These are phyloP conservation scores for Xiphophorus couchianus DNA, from an alignment of 2,113 vertebrate species.

Conservation along the genomic window DNA sequence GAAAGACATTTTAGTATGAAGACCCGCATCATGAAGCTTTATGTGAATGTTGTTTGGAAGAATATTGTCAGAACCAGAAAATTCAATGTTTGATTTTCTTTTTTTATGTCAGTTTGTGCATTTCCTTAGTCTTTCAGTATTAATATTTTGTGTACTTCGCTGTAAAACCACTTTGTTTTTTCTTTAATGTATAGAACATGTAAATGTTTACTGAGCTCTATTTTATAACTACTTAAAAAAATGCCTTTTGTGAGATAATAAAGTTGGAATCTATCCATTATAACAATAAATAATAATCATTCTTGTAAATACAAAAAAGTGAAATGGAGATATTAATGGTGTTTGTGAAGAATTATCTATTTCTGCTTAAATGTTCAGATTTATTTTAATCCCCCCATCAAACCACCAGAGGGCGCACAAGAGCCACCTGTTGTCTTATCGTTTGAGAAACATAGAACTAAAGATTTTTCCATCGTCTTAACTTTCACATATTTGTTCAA, in stretches of 20 bases:
- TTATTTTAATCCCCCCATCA: too few species aligned
- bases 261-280: slow-evolving; percentile 43
- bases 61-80: background rate
- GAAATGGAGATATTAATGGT: too few species aligned
- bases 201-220: slow-evolving; percentile 36
- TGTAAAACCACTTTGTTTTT: slow-evolving; percentile 2
- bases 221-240: slow-evolving; percentile 63
- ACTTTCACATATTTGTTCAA: too few species aligned
- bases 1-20: slow-evolving; percentile 16
- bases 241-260: slow-evolving; percentile 68
- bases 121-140: slow-evolving; percentile 19
- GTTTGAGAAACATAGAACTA: too few species aligned
- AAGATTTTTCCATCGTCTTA: too few species aligned
- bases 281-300: background rate
- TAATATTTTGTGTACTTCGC: slow-evolving; percentile 24
- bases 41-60: slow-evolving; percentile 36
- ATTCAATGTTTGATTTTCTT: background rate
- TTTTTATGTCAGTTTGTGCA: background rate
- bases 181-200: slow-evolving; percentile 25
- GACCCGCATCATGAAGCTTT: background rate
- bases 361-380: too few species aligned
- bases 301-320: background rate
- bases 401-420: background rate
- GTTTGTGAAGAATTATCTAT: background rate
- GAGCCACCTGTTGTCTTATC: too few species aligned